These are phyloP conservation scores for Oncorhynchus gorbuscha DNA, from an alignment of 2,113 vertebrate genomes.

Conservation along the genomic window DNA sequence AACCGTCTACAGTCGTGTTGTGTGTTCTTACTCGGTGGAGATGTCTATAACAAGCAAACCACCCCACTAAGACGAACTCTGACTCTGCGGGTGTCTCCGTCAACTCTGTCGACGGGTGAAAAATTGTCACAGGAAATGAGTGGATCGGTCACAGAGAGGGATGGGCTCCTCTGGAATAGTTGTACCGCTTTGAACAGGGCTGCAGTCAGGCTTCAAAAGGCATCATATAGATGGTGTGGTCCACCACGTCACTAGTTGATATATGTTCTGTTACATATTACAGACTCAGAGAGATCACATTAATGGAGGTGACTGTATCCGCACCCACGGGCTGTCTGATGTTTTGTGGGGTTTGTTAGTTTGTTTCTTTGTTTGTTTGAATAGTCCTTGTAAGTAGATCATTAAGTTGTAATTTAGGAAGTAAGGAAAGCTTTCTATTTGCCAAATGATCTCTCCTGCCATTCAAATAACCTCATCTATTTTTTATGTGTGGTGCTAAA, in stretches of 20 bases:
- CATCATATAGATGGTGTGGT: background rate
- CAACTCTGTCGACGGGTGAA: background rate
- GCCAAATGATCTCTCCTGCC: too few species aligned
- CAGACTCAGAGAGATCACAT: background rate
- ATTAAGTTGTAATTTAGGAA: too few species aligned
- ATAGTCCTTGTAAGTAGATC: background rate
- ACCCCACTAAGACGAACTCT: slow-evolving; percentile 20
- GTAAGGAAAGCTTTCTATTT: too few species aligned
- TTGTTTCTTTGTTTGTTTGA: background rate
- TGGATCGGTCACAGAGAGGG: slow-evolving; percentile 10
- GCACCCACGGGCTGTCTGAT: background rate
- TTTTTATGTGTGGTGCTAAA: background rate
- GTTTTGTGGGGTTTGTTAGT: background rate
- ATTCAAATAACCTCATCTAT: background rate
- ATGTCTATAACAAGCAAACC: background rate
- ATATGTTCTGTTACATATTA: background rate
- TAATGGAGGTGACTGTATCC: background rate
- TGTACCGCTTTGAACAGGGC: background rate
- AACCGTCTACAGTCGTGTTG: background rate
- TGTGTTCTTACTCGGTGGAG: background rate
- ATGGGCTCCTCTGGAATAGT: background rate
- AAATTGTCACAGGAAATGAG: slow-evolving; percentile 20
- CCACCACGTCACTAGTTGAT: background rate
- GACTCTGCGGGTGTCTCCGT: background rate
- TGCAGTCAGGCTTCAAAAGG: slow-evolving; percentile 29